Base-by-base conservation (phyloP, 2,797 vertebrate genomes). In the Epinephelus malabaricus region DNA sequence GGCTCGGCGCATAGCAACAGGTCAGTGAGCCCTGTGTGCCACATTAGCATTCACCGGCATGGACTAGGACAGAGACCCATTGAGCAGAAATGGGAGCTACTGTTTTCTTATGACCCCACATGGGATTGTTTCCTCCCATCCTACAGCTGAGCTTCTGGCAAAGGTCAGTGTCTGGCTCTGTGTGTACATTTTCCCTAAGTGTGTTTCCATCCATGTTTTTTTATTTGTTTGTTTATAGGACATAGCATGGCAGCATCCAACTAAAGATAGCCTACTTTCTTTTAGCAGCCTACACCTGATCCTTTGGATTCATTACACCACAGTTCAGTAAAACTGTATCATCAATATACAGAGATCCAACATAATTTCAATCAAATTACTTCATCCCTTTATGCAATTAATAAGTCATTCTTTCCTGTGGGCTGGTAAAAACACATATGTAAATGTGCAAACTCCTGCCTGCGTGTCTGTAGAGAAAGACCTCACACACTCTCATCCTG, bases 1-100 rank as follows among this genome's bases (percentile, higher is more conserved):
- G 69, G 71, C 69, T 67, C 38, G 76, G 79, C 19, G 63, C 76
- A 58, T 82, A 83, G 89, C 88, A 90, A 89, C 92, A 85, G 86
- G 81, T 84, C 83, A 71, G 65, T 71, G 75, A 81, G 79, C 58
- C 64, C 50, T 43, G 68, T 60, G 69, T 6, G 12, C 59, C 62
- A 63, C 77, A 50, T 75, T 76, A 75, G 73, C 80, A 66, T 73
- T 88, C 62, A 58, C 40, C 43, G 40, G 40, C 40, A 50, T 50
- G 84, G 74, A 88, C 75, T 46, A 55, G 62, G 60, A 82, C 61
- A 54, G 60, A 78, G 47, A 43, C 62, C 54, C 65, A 46, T 15
- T 81, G 59, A 86, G 45, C 47, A 80, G 75, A 73, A 76, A 87
- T 77, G 74, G 58, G 66, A 71, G 30, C 54, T 43, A 51, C 18